Base-by-base conservation (phyloP, 1,140 invertebrate species). In the Drosophila setifemur region DNA sequence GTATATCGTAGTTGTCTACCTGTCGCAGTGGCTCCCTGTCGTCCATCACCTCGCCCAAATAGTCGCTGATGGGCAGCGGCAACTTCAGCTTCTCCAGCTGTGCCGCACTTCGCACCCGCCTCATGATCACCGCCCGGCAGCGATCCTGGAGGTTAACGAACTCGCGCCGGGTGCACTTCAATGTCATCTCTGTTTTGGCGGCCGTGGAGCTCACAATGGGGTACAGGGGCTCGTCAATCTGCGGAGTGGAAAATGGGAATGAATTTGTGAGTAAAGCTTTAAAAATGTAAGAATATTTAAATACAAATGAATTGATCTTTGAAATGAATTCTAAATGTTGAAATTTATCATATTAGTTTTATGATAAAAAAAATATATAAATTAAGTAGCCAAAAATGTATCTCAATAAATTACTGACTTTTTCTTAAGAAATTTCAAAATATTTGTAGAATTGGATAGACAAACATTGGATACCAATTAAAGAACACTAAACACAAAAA, bases 181-280 rank as follows among this genome's bases (percentile, higher is more conserved):
- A 73, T 0, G 92, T 92, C 93, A 96, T 95, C 90, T 95, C 93
- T 2, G 95, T 95, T 89, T 95, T 95, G 12, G 94, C 94, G 0
- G 95, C 95, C 0, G 95, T 95, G 1, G 94, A 95, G 64, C 93
- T 93, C 1, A 95, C 91, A 26, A 95, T 93, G 3, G 95, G 95
- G 89, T 93, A 95, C 0, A 96, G 90, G 4, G 93, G 92, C 50
- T 94, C 93, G 23, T 77, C 60, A 8, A 90, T 71, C 88, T 90
- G 43, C 0, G n/a, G 1, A n/a, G 0, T 14, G 5, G 7, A 0
- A 4, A 19, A n/a, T 26, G 3, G 31, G 2, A 14, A 16, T 6
- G n/a, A n/a, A n/a, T n/a, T n/a, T n/a, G n/a, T n/a, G n/a, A n/a
- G n/a, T n/a, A n/a, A n/a, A n/a, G n/a, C n/a, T n/a, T n/a, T n/a